These are phyloP conservation scores for Epinephelus malabaricus DNA, from an alignment of 2,797 vertebrate genomes.

Conservation along the genomic window DNA sequence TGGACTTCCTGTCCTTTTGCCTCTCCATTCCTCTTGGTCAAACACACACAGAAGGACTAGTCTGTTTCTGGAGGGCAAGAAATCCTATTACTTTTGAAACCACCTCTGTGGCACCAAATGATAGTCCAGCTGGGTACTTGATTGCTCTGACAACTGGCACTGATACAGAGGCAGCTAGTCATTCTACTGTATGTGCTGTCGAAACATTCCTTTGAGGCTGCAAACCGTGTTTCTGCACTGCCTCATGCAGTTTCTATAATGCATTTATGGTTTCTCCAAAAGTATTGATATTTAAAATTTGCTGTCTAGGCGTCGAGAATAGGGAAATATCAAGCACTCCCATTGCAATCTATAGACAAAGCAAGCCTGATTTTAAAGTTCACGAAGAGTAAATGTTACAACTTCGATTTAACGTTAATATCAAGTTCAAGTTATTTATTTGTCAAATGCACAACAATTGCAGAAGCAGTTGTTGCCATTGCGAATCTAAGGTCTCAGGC, in stretches of 20 bases:
- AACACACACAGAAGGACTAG: constrained; percentile 64
- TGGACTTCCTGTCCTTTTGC: constrained; percentile 49
- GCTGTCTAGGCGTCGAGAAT: background rate
- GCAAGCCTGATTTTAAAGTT: background rate
- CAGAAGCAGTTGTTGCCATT: too few species aligned
- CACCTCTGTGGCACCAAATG: constrained; percentile 80
- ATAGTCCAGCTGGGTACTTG: constrained; percentile 82
- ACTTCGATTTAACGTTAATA: constrained; percentile 3
- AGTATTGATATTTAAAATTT: background rate
- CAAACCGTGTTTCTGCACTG: constrained; percentile 17
- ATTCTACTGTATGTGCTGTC: constrained; percentile 51
- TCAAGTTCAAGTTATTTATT: too few species aligned
- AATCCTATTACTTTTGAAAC: constrained; percentile 85
- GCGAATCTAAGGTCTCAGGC: too few species aligned
- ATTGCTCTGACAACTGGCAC: constrained; percentile 79
- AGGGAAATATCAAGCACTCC: constrained; percentile 2
- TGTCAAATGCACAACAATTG: too few species aligned
- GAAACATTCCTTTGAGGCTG: constrained; percentile 43
- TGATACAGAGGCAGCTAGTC: constrained; percentile 63
- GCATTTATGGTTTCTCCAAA: constrained; percentile 21
- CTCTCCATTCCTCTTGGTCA: constrained; percentile 74
- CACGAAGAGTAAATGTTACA: background rate
- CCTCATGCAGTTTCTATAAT: constrained; percentile 24
- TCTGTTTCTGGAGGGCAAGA: constrained; percentile 80
- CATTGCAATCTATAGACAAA: constrained; percentile 7